These are phyloP conservation scores for Nasonovia ribisnigri DNA, from an alignment of 2,888 invertebrate genomes.

Conservation along the genomic window DNA sequence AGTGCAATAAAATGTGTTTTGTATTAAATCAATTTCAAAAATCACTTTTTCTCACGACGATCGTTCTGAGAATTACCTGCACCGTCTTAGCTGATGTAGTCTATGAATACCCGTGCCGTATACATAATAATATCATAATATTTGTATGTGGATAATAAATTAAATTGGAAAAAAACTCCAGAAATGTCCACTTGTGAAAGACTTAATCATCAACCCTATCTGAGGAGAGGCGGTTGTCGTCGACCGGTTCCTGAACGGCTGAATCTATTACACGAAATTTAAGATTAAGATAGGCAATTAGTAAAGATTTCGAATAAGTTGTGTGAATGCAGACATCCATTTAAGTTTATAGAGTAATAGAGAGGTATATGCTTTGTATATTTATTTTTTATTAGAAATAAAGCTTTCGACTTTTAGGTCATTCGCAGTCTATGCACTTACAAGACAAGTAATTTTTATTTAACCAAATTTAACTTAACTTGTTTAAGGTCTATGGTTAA, in stretches of 20 bases:
- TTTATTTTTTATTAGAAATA: background rate
- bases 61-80: background rate
- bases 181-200: background rate
- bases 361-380: background rate
- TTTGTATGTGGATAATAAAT: background rate
- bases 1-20: background rate
- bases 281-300: background rate
- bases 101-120: background rate
- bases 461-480: background rate
- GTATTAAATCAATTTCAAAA: conserved; percentile 3
- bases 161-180: background rate
- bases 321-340: background rate
- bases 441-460: background rate
- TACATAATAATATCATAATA: background rate
- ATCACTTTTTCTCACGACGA: background rate
- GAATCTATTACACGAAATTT: background rate
- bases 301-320: background rate
- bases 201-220: background rate
- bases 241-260: background rate
- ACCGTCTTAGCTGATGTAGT: background rate
- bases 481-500: background rate
- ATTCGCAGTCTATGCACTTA: background rate
- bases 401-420: background rate
- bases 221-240: background rate
- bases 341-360: background rate